Evolutionary conservation across 2,888 invertebrate species (phyloP).

Genomic region (Acleris cristana): DNA sequence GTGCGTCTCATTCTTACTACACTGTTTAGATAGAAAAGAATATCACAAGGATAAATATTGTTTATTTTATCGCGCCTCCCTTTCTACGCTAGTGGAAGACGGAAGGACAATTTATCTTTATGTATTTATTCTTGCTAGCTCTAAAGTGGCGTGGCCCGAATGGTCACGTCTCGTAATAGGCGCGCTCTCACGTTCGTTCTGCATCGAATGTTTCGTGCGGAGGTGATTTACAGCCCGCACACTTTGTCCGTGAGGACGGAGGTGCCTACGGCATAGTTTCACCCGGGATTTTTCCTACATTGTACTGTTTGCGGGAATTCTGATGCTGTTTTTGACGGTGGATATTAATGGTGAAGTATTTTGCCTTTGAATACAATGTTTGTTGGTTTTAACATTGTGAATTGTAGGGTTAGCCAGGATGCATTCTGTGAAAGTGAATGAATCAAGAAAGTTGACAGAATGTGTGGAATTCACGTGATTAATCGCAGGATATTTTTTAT

Average conservation of each 20-base stretch:
- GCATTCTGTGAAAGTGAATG: no score
- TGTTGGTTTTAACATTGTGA: no score
- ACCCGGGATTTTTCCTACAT: conserved; percentile 34
- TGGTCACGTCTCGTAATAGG: conserved; percentile 44
- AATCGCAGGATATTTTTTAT: no score
- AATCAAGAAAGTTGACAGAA: no score
- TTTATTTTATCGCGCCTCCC: no score
- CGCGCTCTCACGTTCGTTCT: conserved; percentile 54
- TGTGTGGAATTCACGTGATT: no score
- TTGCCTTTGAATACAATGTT: conserved; percentile 15
- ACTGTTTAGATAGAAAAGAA: no score
- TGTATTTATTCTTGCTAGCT: background rate
- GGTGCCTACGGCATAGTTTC: conserved; percentile 41
- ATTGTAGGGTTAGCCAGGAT: no score
- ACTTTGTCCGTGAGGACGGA: conserved; percentile 54
- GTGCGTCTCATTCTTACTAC: no score
- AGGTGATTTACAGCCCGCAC: conserved; percentile 60
- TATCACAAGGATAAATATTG: no score
- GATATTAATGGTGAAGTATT: conserved; percentile 22
- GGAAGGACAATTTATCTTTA: no score
- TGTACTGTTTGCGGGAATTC: conserved; percentile 22
- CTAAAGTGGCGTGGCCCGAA: conserved; percentile 1
- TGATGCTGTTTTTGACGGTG: conserved; percentile 14
- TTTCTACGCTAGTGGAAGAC: no score
- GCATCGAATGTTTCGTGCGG: conserved; percentile 53